phyloP scores from a whole-genome alignment of 2,888 invertebrate species.

The Noctua pronuba region DNA sequence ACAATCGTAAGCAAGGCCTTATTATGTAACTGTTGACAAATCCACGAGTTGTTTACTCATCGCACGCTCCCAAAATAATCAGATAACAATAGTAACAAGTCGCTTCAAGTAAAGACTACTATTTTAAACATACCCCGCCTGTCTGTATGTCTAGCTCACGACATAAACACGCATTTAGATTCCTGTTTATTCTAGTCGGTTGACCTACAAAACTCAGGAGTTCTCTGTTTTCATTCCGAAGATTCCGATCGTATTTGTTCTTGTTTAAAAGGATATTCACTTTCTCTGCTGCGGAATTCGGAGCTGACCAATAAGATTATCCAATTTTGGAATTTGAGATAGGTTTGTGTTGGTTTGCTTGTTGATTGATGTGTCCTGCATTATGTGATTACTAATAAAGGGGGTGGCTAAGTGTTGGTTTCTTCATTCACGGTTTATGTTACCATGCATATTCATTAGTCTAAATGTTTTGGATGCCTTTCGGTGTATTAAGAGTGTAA shows the following conservation, averaged over 20 bases:
- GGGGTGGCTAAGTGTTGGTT: background rate
- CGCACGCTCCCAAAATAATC: constrained; percentile 47
- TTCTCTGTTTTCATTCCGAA: constrained; percentile 60
- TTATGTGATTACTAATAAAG: background rate
- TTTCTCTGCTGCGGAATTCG: constrained; percentile 44
- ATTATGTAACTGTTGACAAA: constrained; percentile 50
- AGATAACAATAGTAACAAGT: constrained; percentile 47
- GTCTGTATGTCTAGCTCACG: constrained; percentile 66
- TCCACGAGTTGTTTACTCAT: constrained; percentile 41
- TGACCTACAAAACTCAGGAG: constrained; percentile 65
- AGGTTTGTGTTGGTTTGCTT: background rate
- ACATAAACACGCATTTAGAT: constrained; percentile 64
- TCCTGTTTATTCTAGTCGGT: constrained; percentile 62
- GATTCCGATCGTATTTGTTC: constrained; percentile 56
- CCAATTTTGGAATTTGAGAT: constrained; percentile 17
- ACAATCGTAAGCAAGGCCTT: constrained; percentile 31
- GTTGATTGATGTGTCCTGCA: constrained; percentile 15
- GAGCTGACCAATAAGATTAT: constrained; percentile 20
- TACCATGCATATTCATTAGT: background rate
- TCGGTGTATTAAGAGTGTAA: too few relatives aligned
- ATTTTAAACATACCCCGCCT: constrained; percentile 60
- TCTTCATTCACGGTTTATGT: background rate
- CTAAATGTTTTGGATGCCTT: background rate
- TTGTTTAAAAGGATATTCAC: constrained; percentile 48
- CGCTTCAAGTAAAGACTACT: constrained; percentile 46